A percentile compares a stretch with the other conserved stretches of the same genome.
These are phyloP conservation scores for Halichoeres trimaculatus DNA, from an alignment of 2,113 vertebrate species.

Conservation along the genomic window DNA sequence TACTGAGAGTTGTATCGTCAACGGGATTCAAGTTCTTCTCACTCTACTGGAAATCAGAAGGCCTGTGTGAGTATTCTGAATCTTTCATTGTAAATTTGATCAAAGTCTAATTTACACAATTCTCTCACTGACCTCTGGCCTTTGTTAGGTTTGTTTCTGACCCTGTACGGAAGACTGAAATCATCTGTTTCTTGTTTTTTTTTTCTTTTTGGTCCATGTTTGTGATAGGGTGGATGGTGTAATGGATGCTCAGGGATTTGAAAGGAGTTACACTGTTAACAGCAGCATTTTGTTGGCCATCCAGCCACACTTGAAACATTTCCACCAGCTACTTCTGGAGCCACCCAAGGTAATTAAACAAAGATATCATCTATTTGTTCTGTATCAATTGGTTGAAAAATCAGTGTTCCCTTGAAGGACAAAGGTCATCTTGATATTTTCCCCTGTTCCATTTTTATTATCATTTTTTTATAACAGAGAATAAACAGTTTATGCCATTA, in stretches of 20 bases:
- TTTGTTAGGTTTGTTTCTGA: not conserved
- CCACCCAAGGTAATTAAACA: slow-evolving; percentile 90
- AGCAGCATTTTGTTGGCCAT: slow-evolving; percentile 91
- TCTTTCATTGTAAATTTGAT: not conserved
- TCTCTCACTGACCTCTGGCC: not conserved
- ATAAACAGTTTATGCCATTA: no score
- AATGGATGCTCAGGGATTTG: slow-evolving; percentile 84
- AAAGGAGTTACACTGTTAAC: slow-evolving; percentile 86
- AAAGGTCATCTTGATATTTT: no score
- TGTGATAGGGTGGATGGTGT: slow-evolving; percentile 79
- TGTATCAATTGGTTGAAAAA: not conserved
- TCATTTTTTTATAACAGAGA: no score
- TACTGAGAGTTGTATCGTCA: slow-evolving; percentile 91
- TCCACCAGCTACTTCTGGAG: slow-evolving; percentile 93
- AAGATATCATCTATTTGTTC: not conserved
- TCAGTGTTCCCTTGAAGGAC: no score
- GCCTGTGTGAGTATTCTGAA: slow-evolving; percentile 87
- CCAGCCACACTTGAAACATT: slow-evolving; percentile 91
- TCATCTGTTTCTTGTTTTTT: not conserved
- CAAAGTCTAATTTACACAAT: not conserved
- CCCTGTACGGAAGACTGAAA: no score
- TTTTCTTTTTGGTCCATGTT: slow-evolving; percentile 32
- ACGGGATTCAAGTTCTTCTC: slow-evolving; percentile 94
- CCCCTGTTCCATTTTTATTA: no score
- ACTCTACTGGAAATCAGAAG: slow-evolving; percentile 92